A percentile compares a stretch with the other conserved stretches of the same genome.
Evolutionary conservation across 2,797 vertebrate species (phyloP).

Genomic region (Delichon dasypus): DNA sequence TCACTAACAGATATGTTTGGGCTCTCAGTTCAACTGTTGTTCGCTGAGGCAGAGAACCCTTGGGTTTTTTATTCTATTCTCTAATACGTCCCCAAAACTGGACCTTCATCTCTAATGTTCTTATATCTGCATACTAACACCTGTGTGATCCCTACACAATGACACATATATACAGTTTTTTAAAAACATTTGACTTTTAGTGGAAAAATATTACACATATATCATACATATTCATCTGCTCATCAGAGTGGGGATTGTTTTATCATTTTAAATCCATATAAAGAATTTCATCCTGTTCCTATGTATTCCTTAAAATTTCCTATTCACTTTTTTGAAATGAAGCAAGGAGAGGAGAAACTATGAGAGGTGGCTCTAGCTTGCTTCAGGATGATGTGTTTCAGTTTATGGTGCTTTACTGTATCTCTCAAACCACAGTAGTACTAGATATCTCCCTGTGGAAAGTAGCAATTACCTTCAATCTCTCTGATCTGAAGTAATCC

Average conservation of each 20-base stretch:
- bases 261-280: not conserved
- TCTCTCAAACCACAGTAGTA: constrained; percentile 69
- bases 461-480: constrained; percentile 88
- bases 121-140: not conserved
- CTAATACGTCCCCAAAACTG: not conserved
- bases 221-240: not conserved
- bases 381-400: constrained; percentile 30
- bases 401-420: constrained; percentile 60
- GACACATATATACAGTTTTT: not conserved
- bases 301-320: not conserved
- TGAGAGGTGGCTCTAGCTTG: constrained; percentile 29
- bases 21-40: constrained; percentile 39
- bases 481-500: constrained; percentile 92
- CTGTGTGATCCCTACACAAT: not conserved
- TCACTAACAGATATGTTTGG: constrained; percentile 53
- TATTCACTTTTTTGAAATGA: not conserved
- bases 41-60: constrained; percentile 18
- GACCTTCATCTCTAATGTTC: not conserved
- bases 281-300: not conserved
- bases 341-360: not conserved
- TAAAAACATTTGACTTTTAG: not conserved
- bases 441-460: constrained; percentile 80
- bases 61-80: not conserved
- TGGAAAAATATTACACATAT: not conserved
- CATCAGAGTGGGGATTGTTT: not conserved